Evolutionary conservation across 2,888 invertebrate species (phyloP).

Genomic region (Minunthozetes semirufus): DNA sequence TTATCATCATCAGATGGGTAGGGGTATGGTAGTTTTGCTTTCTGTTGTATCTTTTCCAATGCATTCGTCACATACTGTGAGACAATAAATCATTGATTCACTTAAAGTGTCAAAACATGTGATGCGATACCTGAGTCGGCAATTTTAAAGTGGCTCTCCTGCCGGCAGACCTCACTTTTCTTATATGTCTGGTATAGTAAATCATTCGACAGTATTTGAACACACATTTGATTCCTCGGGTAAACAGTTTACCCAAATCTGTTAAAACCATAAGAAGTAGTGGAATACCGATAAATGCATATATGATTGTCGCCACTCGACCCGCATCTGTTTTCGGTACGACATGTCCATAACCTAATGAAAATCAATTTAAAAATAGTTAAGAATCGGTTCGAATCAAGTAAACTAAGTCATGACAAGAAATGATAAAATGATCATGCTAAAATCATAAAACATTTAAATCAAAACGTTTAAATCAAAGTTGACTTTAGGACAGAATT

Average conservation of each 20-base stretch:
- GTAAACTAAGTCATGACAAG: too few species aligned
- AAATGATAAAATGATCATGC: too few species aligned
- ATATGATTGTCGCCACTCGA: constrained; percentile 77
- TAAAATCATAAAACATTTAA: too few species aligned
- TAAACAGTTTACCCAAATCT: constrained; percentile 89
- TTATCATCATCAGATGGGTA: background rate
- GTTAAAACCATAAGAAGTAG: constrained; percentile 87
- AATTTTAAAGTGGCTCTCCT: constrained; percentile 39
- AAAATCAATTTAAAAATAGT: too few species aligned
- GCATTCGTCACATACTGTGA: background rate
- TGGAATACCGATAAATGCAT: constrained; percentile 92
- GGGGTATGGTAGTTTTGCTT: too few species aligned
- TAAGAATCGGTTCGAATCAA: too few species aligned
- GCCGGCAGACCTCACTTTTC: constrained; percentile 39
- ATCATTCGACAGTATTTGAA: constrained; percentile 55
- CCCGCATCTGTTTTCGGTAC: constrained; percentile 81
- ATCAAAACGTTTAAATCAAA: too few species aligned
- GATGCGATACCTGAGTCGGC: constrained; percentile 40
- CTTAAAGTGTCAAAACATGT: background rate
- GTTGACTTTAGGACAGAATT: too few species aligned
- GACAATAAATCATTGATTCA: background rate
- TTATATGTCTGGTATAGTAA: constrained; percentile 45
- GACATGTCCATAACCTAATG: constrained; percentile 88
- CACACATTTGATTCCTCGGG: constrained; percentile 77
- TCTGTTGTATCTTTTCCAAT: background rate